Conservation (phyloP, 2,113 vertebrate genomes). For the Osmerus eperlanus region DNA sequence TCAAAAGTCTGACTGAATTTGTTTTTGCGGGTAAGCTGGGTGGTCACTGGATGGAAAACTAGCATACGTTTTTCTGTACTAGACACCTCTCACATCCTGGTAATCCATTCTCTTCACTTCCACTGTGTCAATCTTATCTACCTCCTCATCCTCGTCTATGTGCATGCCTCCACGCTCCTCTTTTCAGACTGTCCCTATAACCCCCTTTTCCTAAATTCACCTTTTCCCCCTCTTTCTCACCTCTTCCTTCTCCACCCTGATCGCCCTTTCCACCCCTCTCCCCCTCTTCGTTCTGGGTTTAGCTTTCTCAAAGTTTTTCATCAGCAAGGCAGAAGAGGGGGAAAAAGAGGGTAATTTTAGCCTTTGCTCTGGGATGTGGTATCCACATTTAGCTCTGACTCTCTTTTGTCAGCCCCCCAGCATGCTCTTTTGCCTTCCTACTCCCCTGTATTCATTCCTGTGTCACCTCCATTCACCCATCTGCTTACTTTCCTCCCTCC, state of each 20-base stretch:
- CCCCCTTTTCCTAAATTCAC: not conserved
- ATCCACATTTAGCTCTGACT: not conserved
- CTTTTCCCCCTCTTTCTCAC: not conserved
- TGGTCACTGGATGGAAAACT: too few species aligned
- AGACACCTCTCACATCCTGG: too few species aligned
- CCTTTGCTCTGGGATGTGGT: not conserved
- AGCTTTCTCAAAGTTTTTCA: too few species aligned
- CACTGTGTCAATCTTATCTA: too few species aligned
- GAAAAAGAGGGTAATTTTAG: slow-evolving; percentile 21
- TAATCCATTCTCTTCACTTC: too few species aligned
- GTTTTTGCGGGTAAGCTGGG: too few species aligned
- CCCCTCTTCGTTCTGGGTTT: not conserved
- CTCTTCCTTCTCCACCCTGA: not conserved
- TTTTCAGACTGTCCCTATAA: too few species aligned
- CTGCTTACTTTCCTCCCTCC: not conserved
- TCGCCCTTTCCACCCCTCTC: slow-evolving; percentile 8
- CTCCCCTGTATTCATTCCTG: not conserved
- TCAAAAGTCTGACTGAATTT: too few species aligned
- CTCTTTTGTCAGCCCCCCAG: not conserved
- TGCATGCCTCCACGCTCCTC: too few species aligned
- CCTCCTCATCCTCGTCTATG: too few species aligned
- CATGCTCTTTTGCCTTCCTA: not conserved
- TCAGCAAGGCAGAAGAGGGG: too few species aligned
- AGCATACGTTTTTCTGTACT: too few species aligned
- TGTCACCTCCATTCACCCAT: not conserved